These are phyloP conservation scores for Calonectris borealis DNA, from an alignment of 2,113 vertebrate genomes.

Conservation along the genomic window DNA sequence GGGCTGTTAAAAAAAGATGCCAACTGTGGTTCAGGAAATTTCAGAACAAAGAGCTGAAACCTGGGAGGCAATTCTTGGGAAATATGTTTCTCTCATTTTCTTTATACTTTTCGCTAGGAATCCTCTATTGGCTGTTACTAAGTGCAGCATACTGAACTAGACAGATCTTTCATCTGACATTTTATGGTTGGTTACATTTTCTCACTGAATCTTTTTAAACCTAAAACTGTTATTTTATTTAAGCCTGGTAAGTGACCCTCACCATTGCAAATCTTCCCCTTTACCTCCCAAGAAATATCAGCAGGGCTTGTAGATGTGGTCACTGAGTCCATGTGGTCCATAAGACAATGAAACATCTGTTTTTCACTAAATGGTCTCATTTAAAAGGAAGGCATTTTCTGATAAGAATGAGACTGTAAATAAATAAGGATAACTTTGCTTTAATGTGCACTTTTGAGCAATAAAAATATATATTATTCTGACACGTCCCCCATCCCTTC, in stretches of 20 bases:
- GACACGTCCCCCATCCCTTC: rapidly evolving
- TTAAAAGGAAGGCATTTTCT: not conserved
- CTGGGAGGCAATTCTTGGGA: not conserved
- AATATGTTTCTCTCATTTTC: not conserved
- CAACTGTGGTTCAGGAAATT: not conserved
- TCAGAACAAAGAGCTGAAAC: not conserved
- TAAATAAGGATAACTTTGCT: not conserved
- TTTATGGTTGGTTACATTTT: not conserved
- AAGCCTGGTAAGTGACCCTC: not conserved
- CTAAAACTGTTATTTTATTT: not conserved
- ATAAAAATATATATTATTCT: not conserved
- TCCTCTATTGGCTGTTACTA: not conserved
- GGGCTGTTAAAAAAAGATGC: not conserved
- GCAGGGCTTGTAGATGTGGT: not conserved
- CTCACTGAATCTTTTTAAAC: not conserved
- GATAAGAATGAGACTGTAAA: not conserved
- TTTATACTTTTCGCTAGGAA: not conserved
- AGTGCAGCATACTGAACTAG: not conserved
- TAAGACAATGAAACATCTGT: not conserved
- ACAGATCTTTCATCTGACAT: not conserved
- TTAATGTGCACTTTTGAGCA: not conserved
- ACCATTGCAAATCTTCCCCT: not conserved
- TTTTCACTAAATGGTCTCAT: not conserved
- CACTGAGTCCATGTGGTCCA: not conserved
- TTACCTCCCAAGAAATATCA: not conserved